A percentile compares a stretch with the other conserved stretches of the same genome.
Evolutionary conservation across 2,888 invertebrate species (phyloP).

Genomic region (Macrophya alboannulata): DNA sequence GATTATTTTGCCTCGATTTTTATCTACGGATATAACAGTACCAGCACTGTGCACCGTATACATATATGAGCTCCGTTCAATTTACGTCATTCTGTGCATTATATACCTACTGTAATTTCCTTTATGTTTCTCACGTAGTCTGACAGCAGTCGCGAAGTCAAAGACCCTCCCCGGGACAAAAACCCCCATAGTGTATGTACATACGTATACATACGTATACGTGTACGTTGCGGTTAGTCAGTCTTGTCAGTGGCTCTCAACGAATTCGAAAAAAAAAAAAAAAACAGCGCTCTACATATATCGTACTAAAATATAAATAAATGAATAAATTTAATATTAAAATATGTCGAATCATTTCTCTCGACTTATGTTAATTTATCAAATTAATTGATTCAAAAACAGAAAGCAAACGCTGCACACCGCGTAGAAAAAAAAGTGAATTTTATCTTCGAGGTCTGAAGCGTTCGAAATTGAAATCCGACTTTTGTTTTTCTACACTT

Average conservation of each 20-base stretch:
- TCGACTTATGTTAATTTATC: too few species aligned
- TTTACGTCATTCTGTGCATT: neutral
- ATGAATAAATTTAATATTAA: too few species aligned
- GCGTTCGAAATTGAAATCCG: neutral
- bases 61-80: neutral
- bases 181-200: neutral
- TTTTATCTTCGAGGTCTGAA: constrained; percentile 29
- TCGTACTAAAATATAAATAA: too few species aligned
- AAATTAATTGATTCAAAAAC: neutral
- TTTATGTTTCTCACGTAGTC: constrained; percentile 26
- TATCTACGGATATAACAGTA: too few species aligned
- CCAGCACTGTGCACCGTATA: too few species aligned
- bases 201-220: neutral
- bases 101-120: constrained; percentile 26
- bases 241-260: constrained; percentile 10
- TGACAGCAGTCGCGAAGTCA: constrained; percentile 5
- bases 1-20: too few species aligned
- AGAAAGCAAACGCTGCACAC: neutral
- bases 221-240: neutral
- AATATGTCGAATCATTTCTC: too few species aligned
- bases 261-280: neutral
- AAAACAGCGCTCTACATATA: neutral
- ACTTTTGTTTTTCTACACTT: constrained; percentile 4
- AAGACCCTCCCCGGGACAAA: neutral
- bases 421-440: neutral